Evolutionary conservation across 2,797 vertebrate genomes (phyloP).

Genomic region (Manis crassicaudata): DNA sequence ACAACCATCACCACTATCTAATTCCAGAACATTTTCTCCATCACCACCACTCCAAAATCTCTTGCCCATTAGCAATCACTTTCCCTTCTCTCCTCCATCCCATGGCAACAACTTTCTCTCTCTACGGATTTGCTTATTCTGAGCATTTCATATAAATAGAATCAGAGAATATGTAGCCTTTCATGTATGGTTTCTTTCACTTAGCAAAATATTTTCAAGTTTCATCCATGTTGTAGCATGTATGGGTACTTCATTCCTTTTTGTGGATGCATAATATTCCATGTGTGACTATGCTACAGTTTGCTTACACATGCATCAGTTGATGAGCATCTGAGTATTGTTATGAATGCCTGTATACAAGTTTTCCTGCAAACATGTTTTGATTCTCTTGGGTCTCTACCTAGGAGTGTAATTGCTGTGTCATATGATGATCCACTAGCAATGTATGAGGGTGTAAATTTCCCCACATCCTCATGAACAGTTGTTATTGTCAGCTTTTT

Average conservation of each 20-base stretch:
- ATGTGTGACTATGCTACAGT: background rate
- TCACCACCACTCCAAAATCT: background rate
- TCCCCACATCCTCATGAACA: background rate
- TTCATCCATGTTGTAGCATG: background rate
- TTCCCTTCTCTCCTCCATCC: background rate
- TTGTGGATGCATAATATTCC: background rate
- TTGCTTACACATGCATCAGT: background rate
- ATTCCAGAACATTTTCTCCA: slow-evolving; percentile 3
- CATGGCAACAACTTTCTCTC: background rate
- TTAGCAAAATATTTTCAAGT: background rate
- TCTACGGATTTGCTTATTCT: background rate
- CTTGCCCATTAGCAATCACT: background rate
- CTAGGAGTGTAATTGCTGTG: background rate
- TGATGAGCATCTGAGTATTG: background rate
- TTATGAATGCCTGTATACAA: background rate
- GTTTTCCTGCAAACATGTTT: background rate
- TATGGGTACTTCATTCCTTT: background rate
- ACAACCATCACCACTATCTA: background rate
- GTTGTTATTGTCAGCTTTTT: background rate
- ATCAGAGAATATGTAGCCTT: background rate
- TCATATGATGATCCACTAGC: background rate
- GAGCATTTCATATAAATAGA: background rate
- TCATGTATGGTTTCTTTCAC: background rate
- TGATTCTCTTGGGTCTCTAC: background rate
- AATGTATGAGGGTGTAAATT: background rate